Evolutionary conservation across 2,797 vertebrate species (phyloP), one percentile per base, ranked within the genome.

Genomic region (Sebastes goodei): DNA sequence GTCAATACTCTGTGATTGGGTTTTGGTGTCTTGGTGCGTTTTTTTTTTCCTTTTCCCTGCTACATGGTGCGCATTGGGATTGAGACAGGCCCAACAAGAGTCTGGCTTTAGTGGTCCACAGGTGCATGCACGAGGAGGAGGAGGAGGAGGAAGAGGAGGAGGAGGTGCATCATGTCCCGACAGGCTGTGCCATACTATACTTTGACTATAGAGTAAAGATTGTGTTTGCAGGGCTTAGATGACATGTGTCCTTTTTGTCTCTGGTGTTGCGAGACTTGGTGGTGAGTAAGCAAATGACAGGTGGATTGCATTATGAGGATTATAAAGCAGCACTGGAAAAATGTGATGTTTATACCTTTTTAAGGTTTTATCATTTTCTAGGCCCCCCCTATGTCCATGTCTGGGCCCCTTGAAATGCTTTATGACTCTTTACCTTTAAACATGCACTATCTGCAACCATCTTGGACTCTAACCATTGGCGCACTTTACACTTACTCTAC

Each of bases 61-160:
- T 73, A 20, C 76, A 61, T 17, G 4, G 77, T 85, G 78, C 76
- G 82, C 84, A 86, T 82, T 86, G 73, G 42, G 74, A 53, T 53
- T 38, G 29, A 71, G 52, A 14, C 80, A 87, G 90, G 90, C 84
- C 89, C 77, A 38, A 64, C 33, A 59, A 67, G 77, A 81, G 84
- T 74, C 55, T 0, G 76, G 55, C 74, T 78, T 17, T 10, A 6
- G 49, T 67, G 74, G 89, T 85, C 86, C 80, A 90, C 91, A 92
- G 90, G 91, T 89, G 88, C 77, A 82, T 66, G 71, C 20, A 35
- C 73, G 64, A 61, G 25, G 49, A 73, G 74, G 59, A 27, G 55
- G 11, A 38, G 35, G 35, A 30, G 29, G 29, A 29, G 6, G 6
- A 29, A 6, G 29, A 29, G 2, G 30, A 32, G 7, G 30, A 42